Percentiles rank a stretch among this genome's conserved stretches.
Conservation (phyloP, 2,113 vertebrate species). For the Morone saxatilis region DNA sequence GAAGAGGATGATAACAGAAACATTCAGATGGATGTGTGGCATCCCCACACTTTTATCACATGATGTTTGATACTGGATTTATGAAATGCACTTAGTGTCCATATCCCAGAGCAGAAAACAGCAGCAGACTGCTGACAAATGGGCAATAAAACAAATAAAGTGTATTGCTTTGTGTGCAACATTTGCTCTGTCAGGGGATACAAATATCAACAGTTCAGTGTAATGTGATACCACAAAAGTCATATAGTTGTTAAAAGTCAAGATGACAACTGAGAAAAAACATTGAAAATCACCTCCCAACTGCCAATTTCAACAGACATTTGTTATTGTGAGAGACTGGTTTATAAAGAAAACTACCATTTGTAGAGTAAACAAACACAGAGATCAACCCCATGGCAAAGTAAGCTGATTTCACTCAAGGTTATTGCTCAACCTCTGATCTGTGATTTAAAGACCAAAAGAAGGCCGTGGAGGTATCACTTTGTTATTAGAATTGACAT, state of each 20-base stretch:
- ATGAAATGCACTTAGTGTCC: slow-evolving; percentile 37
- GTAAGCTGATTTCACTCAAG: not conserved
- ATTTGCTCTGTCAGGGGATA: slow-evolving; percentile 27
- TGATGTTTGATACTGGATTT: slow-evolving; percentile 21
- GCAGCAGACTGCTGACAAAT: slow-evolving; percentile 39
- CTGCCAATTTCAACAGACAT: not conserved
- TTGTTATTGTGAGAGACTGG: not conserved
- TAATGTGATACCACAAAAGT: not conserved
- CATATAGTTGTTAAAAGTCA: not conserved
- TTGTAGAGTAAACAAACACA: not conserved
- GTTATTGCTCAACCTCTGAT: slow-evolving; percentile 1
- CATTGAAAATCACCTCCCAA: not conserved
- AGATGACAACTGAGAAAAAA: not conserved
- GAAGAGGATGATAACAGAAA: not conserved
- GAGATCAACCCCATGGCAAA: not conserved
- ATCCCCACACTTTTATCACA: not conserved
- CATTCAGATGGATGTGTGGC: not conserved
- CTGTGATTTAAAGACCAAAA: slow-evolving; percentile 27
- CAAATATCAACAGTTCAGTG: slow-evolving; percentile 14
- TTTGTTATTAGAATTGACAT: slow-evolving; percentile 29
- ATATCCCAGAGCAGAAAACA: slow-evolving; percentile 29
- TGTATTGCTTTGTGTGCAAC: slow-evolving; percentile 36
- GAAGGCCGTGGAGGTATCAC: not conserved
- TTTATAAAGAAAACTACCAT: not conserved
- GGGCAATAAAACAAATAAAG: slow-evolving; percentile 30